Evolutionary conservation across 2,113 vertebrate genomes (phyloP).

Genomic region (Bolborhynchus lineola): DNA sequence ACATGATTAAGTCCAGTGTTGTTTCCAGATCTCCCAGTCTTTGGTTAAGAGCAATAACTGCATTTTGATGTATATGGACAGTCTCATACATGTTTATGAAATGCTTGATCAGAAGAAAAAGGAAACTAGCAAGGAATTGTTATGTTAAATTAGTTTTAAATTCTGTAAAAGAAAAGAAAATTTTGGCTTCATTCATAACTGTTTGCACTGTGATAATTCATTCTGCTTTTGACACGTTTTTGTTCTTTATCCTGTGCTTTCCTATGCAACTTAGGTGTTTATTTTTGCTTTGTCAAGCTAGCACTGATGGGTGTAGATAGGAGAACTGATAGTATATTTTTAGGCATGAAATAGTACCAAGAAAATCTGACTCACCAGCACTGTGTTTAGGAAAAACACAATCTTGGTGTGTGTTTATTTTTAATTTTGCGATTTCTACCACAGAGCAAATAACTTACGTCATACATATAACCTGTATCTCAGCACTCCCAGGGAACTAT

Average conservation of each 20-base stretch:
- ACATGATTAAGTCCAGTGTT: not conserved
- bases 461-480: not conserved
- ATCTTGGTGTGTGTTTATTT: not conserved
- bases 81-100: not conserved
- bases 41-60: not conserved
- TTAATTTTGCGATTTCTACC: not conserved
- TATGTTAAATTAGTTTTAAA: not conserved
- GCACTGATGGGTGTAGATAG: not conserved
- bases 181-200: slow-evolving; percentile 24
- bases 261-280: not conserved
- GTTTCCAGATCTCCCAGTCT: not conserved
- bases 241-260: not conserved
- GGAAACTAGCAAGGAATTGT: not conserved
- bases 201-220: slow-evolving; percentile 43
- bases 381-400: slow-evolving; percentile 15
- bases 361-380: not conserved
- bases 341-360: not conserved
- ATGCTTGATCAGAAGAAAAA: slow-evolving; percentile 7
- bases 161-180: not conserved
- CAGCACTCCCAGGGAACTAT: not conserved
- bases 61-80: not conserved
- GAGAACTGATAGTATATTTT: not conserved
- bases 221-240: slow-evolving; percentile 3
- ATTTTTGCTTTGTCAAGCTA: not conserved
- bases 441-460: not conserved